Evolutionary conservation across 2,888 invertebrate genomes (phyloP), one percentile per base, ranked within the genome.

Genomic region (Lycia hirtaria): DNA sequence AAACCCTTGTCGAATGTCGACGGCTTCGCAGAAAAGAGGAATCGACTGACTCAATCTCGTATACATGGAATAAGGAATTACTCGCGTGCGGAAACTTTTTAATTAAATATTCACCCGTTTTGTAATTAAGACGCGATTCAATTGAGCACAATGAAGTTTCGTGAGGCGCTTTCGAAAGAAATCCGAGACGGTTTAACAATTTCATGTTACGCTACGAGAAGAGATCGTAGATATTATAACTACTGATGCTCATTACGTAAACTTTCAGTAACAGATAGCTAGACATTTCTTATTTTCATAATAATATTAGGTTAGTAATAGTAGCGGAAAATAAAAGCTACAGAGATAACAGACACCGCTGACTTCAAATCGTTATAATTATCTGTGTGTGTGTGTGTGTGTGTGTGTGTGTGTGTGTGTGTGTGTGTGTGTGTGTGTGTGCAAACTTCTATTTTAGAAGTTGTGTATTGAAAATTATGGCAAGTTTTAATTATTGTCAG

Each of bases 41-140:
- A 82, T 85, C 85, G 85, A 81, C 81, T 82, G 84, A 86, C 87
- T 87, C 87, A 85, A 89, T 88, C 87, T 84, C 82, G 86, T 89
- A 88, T 88, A 88, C 88, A 87, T 87, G 88, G 86, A 88, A 87
- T 88, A 89, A 90, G 87, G 82, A 87, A 88, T 87, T 85, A 83
- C 87, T 88, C 87, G 90, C 88, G 86, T 88, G 88, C 85, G 83
- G 83, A 86, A 88, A 91, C 81, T 89, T 90, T 89, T 90, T 88
- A 90, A 89, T 91, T 89, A 90, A 89, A 89, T 88, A 89, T 88
- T 88, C 88, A 88, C 83, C 83, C 80, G 86, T 87, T 87, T 88
- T 82, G 88, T 90, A 88, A 91, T 90, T 87, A 88, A 90, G 87
- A 88, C 82, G 82, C 81, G 79, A 87, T 88, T 87, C 81, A 83